Base-by-base conservation (phyloP, 2,797 vertebrate genomes). In the Florisuga fusca region DNA sequence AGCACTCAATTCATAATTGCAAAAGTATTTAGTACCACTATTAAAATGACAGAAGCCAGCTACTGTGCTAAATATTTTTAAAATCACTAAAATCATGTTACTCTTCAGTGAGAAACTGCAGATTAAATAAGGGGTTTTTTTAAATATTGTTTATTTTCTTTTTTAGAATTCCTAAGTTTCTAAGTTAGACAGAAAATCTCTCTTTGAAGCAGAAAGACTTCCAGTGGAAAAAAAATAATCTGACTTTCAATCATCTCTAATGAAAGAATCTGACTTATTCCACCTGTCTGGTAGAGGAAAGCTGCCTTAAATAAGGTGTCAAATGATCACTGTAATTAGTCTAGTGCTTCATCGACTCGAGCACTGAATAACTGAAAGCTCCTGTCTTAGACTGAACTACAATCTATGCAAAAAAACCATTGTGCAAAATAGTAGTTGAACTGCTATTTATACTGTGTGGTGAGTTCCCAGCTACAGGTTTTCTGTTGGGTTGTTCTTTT, bases 91-190 rank as follows among this genome's bases (percentile, higher is more conserved):
- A 84, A 27, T 5, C 4, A 27, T 53, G 9, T 12, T 78, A 72
- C 11, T 57, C 20, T 78, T 14, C 3, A 45, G 6, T 19, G 14
- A 93, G 15, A 87, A 78, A 26, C 0, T 72, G 17, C 2, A 53
- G 21, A 4, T 61, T 7, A 84, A 81, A 22, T 43, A 51, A 43
- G 3, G 0, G 4, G 0, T 48, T 51, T 25, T 27, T 66, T 50
- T 18, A 41, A 2, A 45, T 87, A 41, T 5, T 5, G 3, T 51
- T 36, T 68, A 12, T 23, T 34, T 33, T 51, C 13, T 18, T 26
- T 67, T 68, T 78, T 19, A 63, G 25, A 59, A 78, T 51, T 54
- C 15, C 31, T n/a, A 45, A 18, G 27, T 68, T 83, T 64, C 11
- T 43, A 71, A 62, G 9, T 62, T 48, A 74, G 22, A 71, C 10